Conservation (phyloP, 1,140 invertebrate species). For the Calliopsis andreniformis region DNA sequence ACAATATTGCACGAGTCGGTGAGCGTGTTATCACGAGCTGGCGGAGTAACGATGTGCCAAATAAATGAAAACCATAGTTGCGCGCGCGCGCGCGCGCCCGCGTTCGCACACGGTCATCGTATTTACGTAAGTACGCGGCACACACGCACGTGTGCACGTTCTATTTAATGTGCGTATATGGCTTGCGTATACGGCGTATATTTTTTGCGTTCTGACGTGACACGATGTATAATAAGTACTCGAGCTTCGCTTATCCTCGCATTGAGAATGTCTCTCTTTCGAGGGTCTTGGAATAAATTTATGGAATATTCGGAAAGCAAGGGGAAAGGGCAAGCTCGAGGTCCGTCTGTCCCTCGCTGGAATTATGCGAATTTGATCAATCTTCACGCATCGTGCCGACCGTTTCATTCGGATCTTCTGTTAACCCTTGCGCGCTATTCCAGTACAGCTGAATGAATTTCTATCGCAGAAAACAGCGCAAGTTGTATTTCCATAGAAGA, state of each 20-base stretch:
- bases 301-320: neutral
- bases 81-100: neutral
- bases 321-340: no score
- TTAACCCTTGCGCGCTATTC: no score
- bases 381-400: constrained; percentile 3
- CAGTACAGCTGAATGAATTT: no score
- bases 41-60: constrained; percentile 3
- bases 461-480: no score
- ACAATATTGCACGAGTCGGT: constrained; percentile 18
- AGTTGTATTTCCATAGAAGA: no score
- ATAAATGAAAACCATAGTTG: neutral
- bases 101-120: neutral
- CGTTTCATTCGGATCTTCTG: no score
- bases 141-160: neutral
- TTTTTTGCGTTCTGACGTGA: constrained; percentile 12
- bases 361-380: neutral
- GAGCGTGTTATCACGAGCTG: neutral
- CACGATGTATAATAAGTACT: constrained; percentile 26
- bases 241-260: no score
- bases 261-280: no score
- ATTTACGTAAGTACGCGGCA: constrained; percentile 17
- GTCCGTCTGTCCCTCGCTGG: neutral
- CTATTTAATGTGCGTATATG: neutral
- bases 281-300: neutral
- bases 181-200: constrained; percentile 24